phyloP scores from a whole-genome alignment of 2,797 vertebrate genomes.

The Notoglanidium macrostoma region DNA sequence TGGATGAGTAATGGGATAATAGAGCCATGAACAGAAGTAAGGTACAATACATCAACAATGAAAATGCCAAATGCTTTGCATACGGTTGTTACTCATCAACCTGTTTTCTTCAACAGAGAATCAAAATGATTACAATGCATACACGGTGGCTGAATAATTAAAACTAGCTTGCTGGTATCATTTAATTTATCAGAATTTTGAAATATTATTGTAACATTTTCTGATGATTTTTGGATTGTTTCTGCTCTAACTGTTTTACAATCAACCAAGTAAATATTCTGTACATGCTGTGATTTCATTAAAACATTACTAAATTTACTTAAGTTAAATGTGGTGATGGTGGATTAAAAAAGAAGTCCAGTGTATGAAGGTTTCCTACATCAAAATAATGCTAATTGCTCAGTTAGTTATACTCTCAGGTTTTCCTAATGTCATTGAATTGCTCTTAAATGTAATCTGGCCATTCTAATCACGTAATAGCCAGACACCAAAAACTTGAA shows the following conservation, averaged over 20 bases:
- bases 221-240: background rate
- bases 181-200: background rate
- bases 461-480: background rate
- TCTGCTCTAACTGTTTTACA: background rate
- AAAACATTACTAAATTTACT: background rate
- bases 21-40: background rate
- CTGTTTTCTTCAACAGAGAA: constrained; percentile 1
- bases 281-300: too few species aligned
- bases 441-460: background rate
- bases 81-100: background rate
- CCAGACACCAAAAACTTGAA: background rate
- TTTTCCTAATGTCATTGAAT: background rate
- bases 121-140: background rate
- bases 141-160: background rate
- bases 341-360: background rate
- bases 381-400: background rate
- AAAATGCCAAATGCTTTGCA: constrained; percentile 2
- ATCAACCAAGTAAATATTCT: too few species aligned
- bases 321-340: background rate
- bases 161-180: background rate
- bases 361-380: background rate
- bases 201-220: background rate
- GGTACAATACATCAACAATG: background rate
- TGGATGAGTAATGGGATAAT: background rate
- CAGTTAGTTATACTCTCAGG: background rate